Evolutionary conservation across 2,113 vertebrate species (phyloP).

Genomic region (Prochilodus magdalenae): DNA sequence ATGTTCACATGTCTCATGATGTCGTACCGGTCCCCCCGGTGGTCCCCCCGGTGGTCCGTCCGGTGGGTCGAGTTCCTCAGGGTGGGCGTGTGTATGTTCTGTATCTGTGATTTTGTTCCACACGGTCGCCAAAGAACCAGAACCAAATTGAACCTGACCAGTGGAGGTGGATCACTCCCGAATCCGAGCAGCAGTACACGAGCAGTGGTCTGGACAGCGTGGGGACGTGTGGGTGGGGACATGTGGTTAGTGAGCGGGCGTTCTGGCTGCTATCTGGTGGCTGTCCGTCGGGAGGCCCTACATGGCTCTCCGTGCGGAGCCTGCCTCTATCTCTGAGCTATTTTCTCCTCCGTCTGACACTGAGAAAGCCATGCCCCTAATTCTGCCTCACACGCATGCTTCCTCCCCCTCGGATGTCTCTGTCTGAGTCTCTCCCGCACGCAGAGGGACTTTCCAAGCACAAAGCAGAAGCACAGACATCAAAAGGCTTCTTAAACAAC

Average conservation of each 20-base stretch:
- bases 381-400: slow-evolving; percentile 52
- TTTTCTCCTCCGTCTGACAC: slow-evolving; percentile 59
- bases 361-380: slow-evolving; percentile 46
- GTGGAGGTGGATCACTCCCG: too few species aligned
- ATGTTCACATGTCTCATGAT: too few species aligned
- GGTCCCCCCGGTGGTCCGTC: too few species aligned
- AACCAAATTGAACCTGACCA: too few species aligned
- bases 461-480: slow-evolving; percentile 10
- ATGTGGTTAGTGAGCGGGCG: background rate
- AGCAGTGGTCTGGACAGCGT: too few species aligned
- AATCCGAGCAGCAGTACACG: too few species aligned
- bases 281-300: slow-evolving; percentile 45
- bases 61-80: too few species aligned
- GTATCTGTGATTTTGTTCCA: too few species aligned
- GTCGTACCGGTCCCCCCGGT: too few species aligned
- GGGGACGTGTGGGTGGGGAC: too few species aligned
- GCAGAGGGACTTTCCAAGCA: slow-evolving; percentile 46
- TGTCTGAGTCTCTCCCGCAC: slow-evolving; percentile 13
- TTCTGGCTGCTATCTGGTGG: slow-evolving; percentile 40
- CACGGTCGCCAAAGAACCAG: too few species aligned
- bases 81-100: too few species aligned
- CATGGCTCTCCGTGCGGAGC: slow-evolving; percentile 48
- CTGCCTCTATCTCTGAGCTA: slow-evolving; percentile 55
- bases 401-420: slow-evolving; percentile 32
- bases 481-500: slow-evolving; percentile 31